phyloP scores from a whole-genome alignment of 2,888 invertebrate genomes.

The Petrolisthes manimaculis region DNA sequence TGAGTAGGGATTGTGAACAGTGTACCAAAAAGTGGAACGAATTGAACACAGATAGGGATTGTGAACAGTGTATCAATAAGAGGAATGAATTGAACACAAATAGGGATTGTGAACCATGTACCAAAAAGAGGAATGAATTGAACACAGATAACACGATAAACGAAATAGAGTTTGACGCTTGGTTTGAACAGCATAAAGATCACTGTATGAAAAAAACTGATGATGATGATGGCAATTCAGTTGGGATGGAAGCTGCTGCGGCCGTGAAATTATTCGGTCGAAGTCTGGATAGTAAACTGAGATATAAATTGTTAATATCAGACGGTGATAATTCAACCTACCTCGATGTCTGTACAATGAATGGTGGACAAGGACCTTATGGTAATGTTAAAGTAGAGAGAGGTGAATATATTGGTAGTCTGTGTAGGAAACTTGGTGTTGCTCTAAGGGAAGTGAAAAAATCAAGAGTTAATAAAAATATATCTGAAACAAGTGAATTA shows the following conservation, averaged over 20 bases:
- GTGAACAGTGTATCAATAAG: neutral
- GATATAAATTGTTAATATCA: neutral
- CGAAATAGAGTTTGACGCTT: no score
- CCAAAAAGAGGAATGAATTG: neutral
- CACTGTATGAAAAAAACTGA: no score
- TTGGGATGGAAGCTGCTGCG: neutral
- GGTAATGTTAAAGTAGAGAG: neutral
- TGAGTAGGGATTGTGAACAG: neutral
- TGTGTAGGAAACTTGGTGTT: neutral
- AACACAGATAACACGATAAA: no score
- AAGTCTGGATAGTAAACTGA: neutral
- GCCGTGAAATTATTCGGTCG: neutral
- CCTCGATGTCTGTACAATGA: neutral
- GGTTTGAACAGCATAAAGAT: no score
- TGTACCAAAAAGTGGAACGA: neutral
- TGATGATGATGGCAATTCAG: neutral
- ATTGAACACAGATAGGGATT: neutral
- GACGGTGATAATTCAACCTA: neutral
- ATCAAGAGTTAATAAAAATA: no score
- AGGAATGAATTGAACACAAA: neutral
- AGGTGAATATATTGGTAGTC: neutral
- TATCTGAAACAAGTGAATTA: no score
- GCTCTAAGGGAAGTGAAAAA: no score
- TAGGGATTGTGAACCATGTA: no score
- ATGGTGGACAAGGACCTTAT: neutral